A percentile compares a stretch with the other conserved stretches of the same genome.
Conservation (phyloP, 2,888 invertebrate genomes). For the Panzeria rudis region DNA sequence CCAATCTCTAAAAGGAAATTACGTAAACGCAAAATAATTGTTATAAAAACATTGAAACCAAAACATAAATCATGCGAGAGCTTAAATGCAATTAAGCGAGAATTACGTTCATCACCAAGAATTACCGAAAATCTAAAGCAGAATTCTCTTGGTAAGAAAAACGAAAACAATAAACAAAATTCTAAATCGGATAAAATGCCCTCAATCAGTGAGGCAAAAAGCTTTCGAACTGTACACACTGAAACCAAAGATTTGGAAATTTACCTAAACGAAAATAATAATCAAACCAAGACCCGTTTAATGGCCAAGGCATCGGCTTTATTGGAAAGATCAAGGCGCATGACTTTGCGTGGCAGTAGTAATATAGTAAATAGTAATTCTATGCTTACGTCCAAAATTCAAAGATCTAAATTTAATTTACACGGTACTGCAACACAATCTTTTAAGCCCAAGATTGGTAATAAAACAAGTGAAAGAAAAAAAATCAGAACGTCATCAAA, state of each 20-base stretch:
- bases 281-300: slow-evolving; percentile 37
- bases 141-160: not conserved
- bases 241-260: slow-evolving; percentile 70
- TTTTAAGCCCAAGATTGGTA: slow-evolving; percentile 18
- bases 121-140: slow-evolving; percentile 19
- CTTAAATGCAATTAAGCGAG: slow-evolving; percentile 40
- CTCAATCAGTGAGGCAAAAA: slow-evolving; percentile 21
- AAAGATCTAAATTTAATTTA: slow-evolving; percentile 41
- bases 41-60: slow-evolving; percentile 74
- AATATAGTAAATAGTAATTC: slow-evolving; percentile 25
- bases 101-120: slow-evolving; percentile 48
- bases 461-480: not conserved
- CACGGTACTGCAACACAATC: slow-evolving; percentile 12
- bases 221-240: slow-evolving; percentile 53
- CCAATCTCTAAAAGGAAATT: slow-evolving; percentile 74
- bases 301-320: slow-evolving; percentile 63
- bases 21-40: slow-evolving; percentile 78
- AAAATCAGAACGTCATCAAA: slow-evolving; percentile 15
- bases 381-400: slow-evolving; percentile 10
- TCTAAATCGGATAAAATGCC: not conserved
- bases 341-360: slow-evolving; percentile 40
- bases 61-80: slow-evolving; percentile 41
- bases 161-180: slow-evolving; percentile 22
- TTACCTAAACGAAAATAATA: slow-evolving; percentile 40
- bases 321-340: slow-evolving; percentile 60